Evolutionary conservation across 2,113 vertebrate species (phyloP).

Genomic region (Danionella cerebrum): DNA sequence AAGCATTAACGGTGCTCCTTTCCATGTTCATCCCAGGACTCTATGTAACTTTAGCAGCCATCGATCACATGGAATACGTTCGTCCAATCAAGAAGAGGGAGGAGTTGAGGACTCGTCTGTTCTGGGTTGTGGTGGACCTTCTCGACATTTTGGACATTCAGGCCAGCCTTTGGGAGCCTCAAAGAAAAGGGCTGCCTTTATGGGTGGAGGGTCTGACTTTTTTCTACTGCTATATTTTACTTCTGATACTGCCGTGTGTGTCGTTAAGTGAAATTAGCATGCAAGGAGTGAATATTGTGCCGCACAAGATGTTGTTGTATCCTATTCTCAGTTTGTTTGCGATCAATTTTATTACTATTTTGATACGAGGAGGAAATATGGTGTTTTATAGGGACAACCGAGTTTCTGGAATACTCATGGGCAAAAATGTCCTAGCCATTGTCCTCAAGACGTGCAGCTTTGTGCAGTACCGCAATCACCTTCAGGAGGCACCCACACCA

Average conservation of each 20-base stretch:
- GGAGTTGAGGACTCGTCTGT: slow-evolving; percentile 43
- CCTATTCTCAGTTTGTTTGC: slow-evolving; percentile 47
- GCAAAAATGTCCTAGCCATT: slow-evolving; percentile 45
- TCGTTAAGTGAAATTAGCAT: slow-evolving; percentile 51
- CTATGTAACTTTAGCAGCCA: slow-evolving; percentile 38
- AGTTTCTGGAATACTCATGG: slow-evolving; percentile 46
- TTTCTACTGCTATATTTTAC: slow-evolving; percentile 48
- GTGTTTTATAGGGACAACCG: slow-evolving; percentile 44
- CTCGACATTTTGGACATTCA: slow-evolving; percentile 48
- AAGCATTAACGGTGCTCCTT: slow-evolving; percentile 40
- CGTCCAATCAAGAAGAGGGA: slow-evolving; percentile 40
- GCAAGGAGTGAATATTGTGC: slow-evolving; percentile 47
- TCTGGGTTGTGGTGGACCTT: slow-evolving; percentile 50
- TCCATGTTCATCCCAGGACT: slow-evolving; percentile 40
- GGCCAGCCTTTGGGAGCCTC: slow-evolving; percentile 48
- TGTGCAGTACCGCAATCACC: slow-evolving; percentile 36
- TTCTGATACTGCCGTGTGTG: slow-evolving; percentile 46
- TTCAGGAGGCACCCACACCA: background rate
- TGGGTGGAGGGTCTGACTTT: slow-evolving; percentile 49
- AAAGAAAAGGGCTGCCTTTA: slow-evolving; percentile 41
- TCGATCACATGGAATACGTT: slow-evolving; percentile 50
- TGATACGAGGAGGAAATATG: slow-evolving; percentile 43
- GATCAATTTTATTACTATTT: slow-evolving; percentile 44
- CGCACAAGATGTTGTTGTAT: slow-evolving; percentile 49
- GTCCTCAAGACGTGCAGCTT: slow-evolving; percentile 41